These are phyloP conservation scores for Phrynocephalus guinanensis DNA, from an alignment of 2,797 vertebrate genomes.

Conservation along the genomic window DNA sequence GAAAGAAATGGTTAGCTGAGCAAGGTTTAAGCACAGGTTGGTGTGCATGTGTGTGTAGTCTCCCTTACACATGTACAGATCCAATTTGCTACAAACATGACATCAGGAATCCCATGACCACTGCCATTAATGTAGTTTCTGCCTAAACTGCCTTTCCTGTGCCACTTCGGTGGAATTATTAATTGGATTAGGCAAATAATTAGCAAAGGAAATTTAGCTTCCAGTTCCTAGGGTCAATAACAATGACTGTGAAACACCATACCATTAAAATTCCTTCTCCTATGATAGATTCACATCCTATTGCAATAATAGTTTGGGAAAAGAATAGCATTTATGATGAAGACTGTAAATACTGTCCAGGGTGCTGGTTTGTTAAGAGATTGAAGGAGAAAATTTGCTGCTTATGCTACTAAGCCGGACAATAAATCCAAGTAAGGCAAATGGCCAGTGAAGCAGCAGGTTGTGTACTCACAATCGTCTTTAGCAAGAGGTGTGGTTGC, in stretches of 20 bases:
- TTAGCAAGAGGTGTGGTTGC: background rate
- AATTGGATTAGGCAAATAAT: background rate
- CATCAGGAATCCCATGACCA: background rate
- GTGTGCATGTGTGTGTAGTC: background rate
- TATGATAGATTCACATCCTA: constrained; percentile 66
- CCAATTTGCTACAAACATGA: background rate
- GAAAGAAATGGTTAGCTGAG: background rate
- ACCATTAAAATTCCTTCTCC: constrained; percentile 64
- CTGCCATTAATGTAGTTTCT: background rate
- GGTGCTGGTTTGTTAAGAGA: constrained; percentile 57
- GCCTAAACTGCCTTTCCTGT: background rate
- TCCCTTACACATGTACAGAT: background rate
- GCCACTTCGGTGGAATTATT: background rate
- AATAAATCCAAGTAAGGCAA: constrained; percentile 8
- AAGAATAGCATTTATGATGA: constrained; percentile 56
- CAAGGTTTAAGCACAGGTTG: background rate
- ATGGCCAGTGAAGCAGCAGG: background rate
- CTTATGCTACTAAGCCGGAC: background rate
- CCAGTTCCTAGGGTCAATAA: constrained; percentile 23
- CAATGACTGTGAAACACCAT: background rate
- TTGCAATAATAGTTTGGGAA: constrained; percentile 67
- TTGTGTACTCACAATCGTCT: background rate
- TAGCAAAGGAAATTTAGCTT: constrained; percentile 35
- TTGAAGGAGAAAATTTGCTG: fast-evolving
- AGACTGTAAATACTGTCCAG: constrained; percentile 65